Base-by-base conservation (phyloP, 2,888 invertebrate genomes). In the Andrena camellia region DNA sequence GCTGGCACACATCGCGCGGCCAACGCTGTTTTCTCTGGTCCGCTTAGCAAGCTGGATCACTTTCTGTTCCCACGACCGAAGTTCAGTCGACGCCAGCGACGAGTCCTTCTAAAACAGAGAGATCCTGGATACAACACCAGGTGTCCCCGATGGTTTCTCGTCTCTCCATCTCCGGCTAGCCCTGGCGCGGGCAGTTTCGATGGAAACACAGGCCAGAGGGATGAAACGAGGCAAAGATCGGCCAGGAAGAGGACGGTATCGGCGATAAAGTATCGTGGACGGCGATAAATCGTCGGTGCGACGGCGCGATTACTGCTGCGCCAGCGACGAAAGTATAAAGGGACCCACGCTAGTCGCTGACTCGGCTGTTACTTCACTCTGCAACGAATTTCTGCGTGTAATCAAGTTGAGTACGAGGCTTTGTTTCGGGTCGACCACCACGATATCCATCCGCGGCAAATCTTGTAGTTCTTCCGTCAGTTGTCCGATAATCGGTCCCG, bases 261-360 rank as follows among this genome's bases (percentile, higher is more conserved):
- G 85, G 35, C 81, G 86, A 87, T 87, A 87, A 87, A 82, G 78
- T 81, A 77, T 75, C 79, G 81, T 66, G 74, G 76, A 74, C 63
- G 64, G 66, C 84, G 81, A 87, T 87, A 87, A 87, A 87, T 87
- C 82, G 87, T 54, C 71, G 69, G 78, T 20, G 85, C 78, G 83
- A 83, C 87, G 76, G 85, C 59, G 74, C 87, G 87, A 87, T 86
- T 87, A 86, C 86, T 87, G 87, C 87, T 86, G 86, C 86, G 85
- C 86, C 87, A 87, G 85, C 85, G 76, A 82, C 80, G 85, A 85
- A 86, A 81, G 85, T 85, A 76, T 79, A 86, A 57, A 86, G 83
- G 83, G 83, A 78, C 68, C 23, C 54, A 31, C 26, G 66, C 52
- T 48, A 64, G 71, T 42, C 66, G 85, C 84, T 86, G 86, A 86